Percentiles rank a stretch among this genome's conserved stretches.
Conservation (phyloP, 1,140 invertebrate species). For the Zeugodacus cucurbitae region DNA sequence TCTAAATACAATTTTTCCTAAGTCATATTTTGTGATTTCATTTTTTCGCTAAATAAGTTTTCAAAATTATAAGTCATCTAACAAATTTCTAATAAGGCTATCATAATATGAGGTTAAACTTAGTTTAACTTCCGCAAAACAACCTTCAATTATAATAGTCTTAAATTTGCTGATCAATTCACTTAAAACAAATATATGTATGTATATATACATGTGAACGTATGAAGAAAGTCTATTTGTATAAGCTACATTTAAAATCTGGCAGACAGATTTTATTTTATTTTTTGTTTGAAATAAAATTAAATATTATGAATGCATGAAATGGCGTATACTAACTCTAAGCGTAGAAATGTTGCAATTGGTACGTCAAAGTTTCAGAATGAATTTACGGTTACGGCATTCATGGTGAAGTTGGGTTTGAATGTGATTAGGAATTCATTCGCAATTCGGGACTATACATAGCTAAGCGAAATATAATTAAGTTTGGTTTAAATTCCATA, state of each 20-base stretch:
- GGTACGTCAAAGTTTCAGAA: too few relatives aligned
- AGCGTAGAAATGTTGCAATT: too few relatives aligned
- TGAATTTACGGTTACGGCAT: too few relatives aligned
- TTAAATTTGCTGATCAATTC: not conserved
- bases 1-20: conserved; percentile 32
- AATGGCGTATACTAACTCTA: not conserved
- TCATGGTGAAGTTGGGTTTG: too few relatives aligned
- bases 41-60: not conserved
- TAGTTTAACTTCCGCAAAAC: not conserved
- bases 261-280: not conserved
- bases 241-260: not conserved
- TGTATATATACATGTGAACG: not conserved
- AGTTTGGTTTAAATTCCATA: not conserved
- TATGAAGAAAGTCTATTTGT: not conserved
- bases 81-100: not conserved
- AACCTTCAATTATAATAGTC: not conserved
- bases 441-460: too few relatives aligned
- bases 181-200: not conserved
- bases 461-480: too few relatives aligned
- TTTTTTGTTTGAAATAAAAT: too few relatives aligned
- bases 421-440: too few relatives aligned
- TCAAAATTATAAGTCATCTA: not conserved
- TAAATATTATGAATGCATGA: not conserved
- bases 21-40: conserved; percentile 38
- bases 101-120: not conserved